These are phyloP conservation scores for Galaxias olidus DNA, from an alignment of 2,797 vertebrate species.

Conservation along the genomic window DNA sequence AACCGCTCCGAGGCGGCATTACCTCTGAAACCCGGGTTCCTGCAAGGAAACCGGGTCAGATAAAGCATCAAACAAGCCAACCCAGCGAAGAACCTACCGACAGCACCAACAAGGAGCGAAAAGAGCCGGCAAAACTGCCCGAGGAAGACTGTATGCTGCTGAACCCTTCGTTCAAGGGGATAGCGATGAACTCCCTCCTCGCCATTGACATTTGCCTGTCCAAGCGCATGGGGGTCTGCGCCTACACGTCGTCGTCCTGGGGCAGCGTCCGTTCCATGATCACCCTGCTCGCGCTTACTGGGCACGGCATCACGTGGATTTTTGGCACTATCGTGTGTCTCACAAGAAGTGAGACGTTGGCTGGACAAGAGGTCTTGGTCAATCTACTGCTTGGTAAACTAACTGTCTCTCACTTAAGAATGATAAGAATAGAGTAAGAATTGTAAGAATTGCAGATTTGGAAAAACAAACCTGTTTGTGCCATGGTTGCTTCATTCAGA, in stretches of 20 bases:
- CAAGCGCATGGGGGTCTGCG: constrained; percentile 92
- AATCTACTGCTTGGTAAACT: constrained; percentile 95
- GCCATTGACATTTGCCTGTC: constrained; percentile 96
- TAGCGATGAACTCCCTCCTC: constrained; percentile 91
- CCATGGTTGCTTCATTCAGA: no score
- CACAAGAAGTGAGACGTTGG: constrained; percentile 90
- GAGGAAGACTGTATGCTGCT: constrained; percentile 98
- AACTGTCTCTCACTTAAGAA: constrained; percentile 32
- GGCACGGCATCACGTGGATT: constrained; percentile 94
- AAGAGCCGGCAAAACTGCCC: constrained; percentile 78
- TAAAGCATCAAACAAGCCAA: constrained; percentile 64
- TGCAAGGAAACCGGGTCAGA: constrained; percentile 61
- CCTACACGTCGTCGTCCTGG: constrained; percentile 85
- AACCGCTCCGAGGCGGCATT: constrained; percentile 67
- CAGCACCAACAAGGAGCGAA: constrained; percentile 76
- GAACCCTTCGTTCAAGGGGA: constrained; percentile 94
- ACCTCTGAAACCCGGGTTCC: constrained; percentile 71
- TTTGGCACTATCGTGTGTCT: constrained; percentile 91
- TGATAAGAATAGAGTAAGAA: not conserved
- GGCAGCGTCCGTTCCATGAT: constrained; percentile 93
- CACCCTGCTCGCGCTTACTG: constrained; percentile 87
- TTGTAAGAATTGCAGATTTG: no score
- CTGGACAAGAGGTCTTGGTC: constrained; percentile 93
- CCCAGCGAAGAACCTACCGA: constrained; percentile 61
- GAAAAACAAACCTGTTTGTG: no score